A percentile compares a stretch with the other conserved stretches of the same genome.
These are phyloP conservation scores for Pyrrhosoma nymphula DNA, from an alignment of 2,888 invertebrate genomes.

Conservation along the genomic window DNA sequence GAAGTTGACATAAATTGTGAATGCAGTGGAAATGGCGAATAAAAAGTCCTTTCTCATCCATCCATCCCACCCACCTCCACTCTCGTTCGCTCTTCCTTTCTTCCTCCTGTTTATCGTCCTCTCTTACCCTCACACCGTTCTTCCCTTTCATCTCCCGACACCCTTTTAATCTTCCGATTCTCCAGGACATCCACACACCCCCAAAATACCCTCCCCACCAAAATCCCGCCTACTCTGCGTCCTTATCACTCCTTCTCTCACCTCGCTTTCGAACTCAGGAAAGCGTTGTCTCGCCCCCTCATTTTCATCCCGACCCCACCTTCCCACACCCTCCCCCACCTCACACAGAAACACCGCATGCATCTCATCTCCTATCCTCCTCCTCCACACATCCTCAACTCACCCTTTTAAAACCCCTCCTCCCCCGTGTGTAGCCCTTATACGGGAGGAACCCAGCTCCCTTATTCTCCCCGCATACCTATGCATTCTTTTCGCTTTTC, in stretches of 20 bases:
- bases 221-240: neutral
- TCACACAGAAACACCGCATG: neutral
- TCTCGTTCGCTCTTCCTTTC: neutral
- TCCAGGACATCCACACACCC: neutral
- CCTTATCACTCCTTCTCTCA: neutral
- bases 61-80: neutral
- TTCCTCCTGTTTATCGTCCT: neutral
- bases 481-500: conserved; percentile 11
- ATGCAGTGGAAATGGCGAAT: neutral
- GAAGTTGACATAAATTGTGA: neutral
- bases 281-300: neutral
- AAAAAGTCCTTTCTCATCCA: neutral
- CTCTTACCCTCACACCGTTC: neutral
- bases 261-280: neutral
- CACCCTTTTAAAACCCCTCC: neutral
- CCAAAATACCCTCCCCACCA: neutral
- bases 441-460: neutral
- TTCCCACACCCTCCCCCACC: neutral
- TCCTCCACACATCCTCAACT: neutral
- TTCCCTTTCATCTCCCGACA: neutral
- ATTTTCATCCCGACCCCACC: neutral
- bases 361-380: neutral
- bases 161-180: neutral
- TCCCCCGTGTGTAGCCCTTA: neutral
- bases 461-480: neutral